Base-by-base conservation (phyloP, 2,113 vertebrate genomes). In the Gadus chalcogrammus region DNA sequence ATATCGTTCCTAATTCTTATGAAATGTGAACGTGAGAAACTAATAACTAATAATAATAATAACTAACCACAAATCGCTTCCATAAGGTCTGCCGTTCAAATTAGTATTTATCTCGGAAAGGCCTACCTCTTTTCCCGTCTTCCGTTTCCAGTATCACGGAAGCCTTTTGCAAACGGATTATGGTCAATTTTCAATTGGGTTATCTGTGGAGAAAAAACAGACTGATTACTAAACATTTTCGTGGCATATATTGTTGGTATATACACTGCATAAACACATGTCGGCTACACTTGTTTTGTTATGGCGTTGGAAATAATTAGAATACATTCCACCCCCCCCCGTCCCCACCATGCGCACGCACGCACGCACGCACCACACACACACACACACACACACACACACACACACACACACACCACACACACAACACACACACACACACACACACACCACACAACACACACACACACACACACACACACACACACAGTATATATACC, bases 141-240 rank as follows among this genome's bases (percentile, higher is more conserved):
- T 63, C 97, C 97, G 90, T 99, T 99, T 28, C 97, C 97, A 1
- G 97, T 99, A 91, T 99, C 97, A 73, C 97, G 94, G 85, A 99
- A 99, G 77, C 97, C 97, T 92, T 99, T 99, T 72, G 97, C 97
- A 83, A 99, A 99, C 0, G 97, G 97, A 74, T 99, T 99, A 89
- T 99, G 95, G 90, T 99, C 97, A 68, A 99, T 99, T 94, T 99
- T 99, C 91, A 99, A 91, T 80, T 99, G 97, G 1, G 97, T 99
- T 88, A 99, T 99, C 97, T 99, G 88, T 72, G 87, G 89, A 71
- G 56, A 59, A 79, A 28, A 52, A 66, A 59, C 35, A 15, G 13
- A 15, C 13, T 56, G 61, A 68, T 61, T 3, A 61, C 20, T 68
- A 16, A 28, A 58, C 11, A 58, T 48, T 27, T 56, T 5, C 15